Base-by-base conservation (phyloP, 30 jellyfish, hydroid and myxozoan species). In the Haliclystus octoradiatus region DNA sequence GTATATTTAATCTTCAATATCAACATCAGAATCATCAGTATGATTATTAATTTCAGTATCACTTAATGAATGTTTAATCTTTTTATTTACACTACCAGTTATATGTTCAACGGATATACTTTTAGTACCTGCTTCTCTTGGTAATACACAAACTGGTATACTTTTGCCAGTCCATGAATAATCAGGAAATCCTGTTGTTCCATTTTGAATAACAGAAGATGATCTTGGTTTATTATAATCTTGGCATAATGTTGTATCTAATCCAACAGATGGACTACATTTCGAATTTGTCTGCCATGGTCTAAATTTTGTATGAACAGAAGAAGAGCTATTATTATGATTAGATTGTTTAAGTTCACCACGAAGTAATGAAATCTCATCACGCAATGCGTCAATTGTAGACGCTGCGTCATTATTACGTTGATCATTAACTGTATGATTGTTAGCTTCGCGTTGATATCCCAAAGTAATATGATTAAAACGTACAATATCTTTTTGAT, bases 401-500 rank as follows among this genome's bases (percentile, higher is more conserved):
- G 75, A 81, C 34, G 75, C 70, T 13, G 90, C 65, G 69, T 70
- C 95, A 14, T 13, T 33, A 62, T 3, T 25, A 40, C 25, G 50
- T 47, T 68, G 79, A 14, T 72, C 34, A 49, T 73, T 70, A n/a
- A 69, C 73, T 26, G 92, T 62, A 63, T 74, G 94, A 33, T 83
- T 80, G 66, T 50, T 73, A 23, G 75, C 96, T 61, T 87, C 96
- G 34, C 74, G 94, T 30, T 74, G 87, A 35, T 76, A 80, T 26
- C 80, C 96, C 96, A 94, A 87, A 7, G 91, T 79, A 23, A 87
- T 87, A 19, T 86, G 84, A 49, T 87, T 87, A 66, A 87, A 87
- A 69, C 92, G 29, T 4, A 94, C 86, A 9, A 87, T 87, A 69
- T 87, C 99, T 73, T 91, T 91, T 62, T 91, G 99, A 68, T 93